A percentile compares a stretch with the other conserved stretches of the same genome.
phyloP scores from a whole-genome alignment of 2,113 vertebrate genomes.

The Neotragus pygmaeus region DNA sequence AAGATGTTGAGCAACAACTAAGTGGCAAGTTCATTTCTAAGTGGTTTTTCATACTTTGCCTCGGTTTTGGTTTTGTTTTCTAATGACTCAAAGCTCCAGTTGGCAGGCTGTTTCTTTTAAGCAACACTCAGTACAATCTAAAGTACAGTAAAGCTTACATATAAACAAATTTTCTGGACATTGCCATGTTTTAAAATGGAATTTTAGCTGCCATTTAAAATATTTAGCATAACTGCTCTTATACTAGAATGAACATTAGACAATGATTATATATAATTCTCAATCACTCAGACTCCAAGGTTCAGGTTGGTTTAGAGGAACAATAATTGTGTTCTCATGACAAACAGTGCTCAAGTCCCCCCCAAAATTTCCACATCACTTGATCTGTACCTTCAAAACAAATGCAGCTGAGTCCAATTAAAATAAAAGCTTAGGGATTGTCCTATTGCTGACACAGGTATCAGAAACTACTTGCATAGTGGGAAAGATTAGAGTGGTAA shows the following conservation, averaged over 20 bases:
- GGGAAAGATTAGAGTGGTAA: background rate
- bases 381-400: background rate
- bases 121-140: background rate
- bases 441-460: background rate
- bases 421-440: background rate
- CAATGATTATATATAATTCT: background rate
- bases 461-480: background rate
- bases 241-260: background rate
- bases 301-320: background rate
- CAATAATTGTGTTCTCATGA: background rate
- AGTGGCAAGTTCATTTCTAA: background rate
- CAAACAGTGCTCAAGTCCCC: background rate
- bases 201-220: background rate
- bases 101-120: background rate
- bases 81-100: background rate
- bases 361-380: background rate
- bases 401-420: background rate
- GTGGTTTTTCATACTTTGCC: background rate
- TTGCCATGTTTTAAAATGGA: background rate
- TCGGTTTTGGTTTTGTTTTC: background rate
- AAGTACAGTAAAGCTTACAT: background rate
- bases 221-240: background rate
- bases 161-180: background rate
- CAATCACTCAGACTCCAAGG: background rate
- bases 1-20: background rate